These are phyloP conservation scores for Diprion similis DNA, from an alignment of 1,140 invertebrate species.

Conservation along the genomic window DNA sequence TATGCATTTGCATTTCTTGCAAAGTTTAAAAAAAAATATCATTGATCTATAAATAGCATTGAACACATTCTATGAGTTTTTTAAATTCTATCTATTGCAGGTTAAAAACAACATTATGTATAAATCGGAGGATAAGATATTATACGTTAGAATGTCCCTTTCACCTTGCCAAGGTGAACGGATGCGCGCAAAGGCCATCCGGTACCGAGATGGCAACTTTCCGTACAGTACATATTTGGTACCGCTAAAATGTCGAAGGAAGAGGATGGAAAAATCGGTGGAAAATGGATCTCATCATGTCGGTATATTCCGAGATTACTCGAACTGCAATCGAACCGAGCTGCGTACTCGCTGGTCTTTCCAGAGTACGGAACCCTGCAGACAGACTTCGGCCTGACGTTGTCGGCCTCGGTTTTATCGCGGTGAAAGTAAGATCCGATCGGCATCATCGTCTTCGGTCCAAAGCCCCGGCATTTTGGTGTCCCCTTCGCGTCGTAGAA, in stretches of 20 bases:
- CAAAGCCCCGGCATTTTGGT: conserved; percentile 39
- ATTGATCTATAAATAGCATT: too few species aligned
- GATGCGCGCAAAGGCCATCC: conserved; percentile 42
- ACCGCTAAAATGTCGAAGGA: conserved; percentile 43
- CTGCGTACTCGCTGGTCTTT: conserved; percentile 15
- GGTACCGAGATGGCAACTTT: conserved; percentile 50
- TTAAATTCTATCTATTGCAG: too few species aligned
- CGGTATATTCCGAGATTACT: conserved; percentile 11
- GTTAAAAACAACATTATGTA: too few species aligned
- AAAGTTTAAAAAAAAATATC: too few species aligned
- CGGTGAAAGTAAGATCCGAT: conserved; percentile 26
- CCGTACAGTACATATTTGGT: conserved; percentile 52
- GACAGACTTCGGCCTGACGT: not conserved
- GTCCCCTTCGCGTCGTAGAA: conserved; percentile 40
- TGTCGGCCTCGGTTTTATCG: not conserved
- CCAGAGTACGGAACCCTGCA: conserved; percentile 8
- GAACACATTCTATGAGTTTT: too few species aligned
- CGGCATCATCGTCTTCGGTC: conserved; percentile 29
- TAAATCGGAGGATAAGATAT: too few species aligned
- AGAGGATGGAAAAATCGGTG: conserved; percentile 31
- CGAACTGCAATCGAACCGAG: not conserved
- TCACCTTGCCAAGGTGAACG: conserved; percentile 32
- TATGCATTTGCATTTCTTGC: too few species aligned
- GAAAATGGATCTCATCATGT: conserved; percentile 12
- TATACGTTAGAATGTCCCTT: conserved; percentile 16